phyloP scores from a whole-genome alignment of 2,797 vertebrate genomes.

The Heliangelus exortis region DNA sequence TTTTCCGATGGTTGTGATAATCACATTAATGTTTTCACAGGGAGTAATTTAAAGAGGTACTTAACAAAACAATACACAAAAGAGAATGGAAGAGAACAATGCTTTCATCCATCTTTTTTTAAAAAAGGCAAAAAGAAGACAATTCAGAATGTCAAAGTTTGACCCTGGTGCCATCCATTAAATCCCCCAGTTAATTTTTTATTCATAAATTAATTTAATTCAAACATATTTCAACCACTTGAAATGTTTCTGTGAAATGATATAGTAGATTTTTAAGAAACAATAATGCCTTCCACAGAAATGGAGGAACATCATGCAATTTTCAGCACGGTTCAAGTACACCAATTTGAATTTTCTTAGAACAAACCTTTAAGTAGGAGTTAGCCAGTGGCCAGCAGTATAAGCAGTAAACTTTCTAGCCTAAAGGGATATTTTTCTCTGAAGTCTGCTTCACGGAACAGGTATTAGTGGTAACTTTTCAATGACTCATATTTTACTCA shows the following conservation, averaged over 20 bases:
- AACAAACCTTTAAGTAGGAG: background rate
- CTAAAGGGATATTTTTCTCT: background rate
- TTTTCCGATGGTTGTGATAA: background rate
- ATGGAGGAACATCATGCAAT: background rate
- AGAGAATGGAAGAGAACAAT: background rate
- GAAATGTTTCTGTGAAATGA: background rate
- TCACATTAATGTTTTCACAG: background rate
- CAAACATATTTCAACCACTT: background rate
- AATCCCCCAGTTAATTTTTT: background rate
- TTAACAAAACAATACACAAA: background rate
- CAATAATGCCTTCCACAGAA: background rate
- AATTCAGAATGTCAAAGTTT: background rate
- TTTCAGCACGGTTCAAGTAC: background rate
- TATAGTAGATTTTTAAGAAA: background rate
- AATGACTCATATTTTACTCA: background rate
- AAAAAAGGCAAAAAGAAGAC: background rate
- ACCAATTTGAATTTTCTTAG: background rate
- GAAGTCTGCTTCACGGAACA: background rate
- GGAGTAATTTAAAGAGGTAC: background rate
- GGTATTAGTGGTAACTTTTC: background rate
- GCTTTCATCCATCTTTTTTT: background rate
- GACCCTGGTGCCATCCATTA: background rate
- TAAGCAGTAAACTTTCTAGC: background rate
- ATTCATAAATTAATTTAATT: slow-evolving; percentile 9
- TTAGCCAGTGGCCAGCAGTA: background rate